Evolutionary conservation across 2,113 vertebrate genomes (phyloP).

Genomic region (Etheostoma spectabile): DNA sequence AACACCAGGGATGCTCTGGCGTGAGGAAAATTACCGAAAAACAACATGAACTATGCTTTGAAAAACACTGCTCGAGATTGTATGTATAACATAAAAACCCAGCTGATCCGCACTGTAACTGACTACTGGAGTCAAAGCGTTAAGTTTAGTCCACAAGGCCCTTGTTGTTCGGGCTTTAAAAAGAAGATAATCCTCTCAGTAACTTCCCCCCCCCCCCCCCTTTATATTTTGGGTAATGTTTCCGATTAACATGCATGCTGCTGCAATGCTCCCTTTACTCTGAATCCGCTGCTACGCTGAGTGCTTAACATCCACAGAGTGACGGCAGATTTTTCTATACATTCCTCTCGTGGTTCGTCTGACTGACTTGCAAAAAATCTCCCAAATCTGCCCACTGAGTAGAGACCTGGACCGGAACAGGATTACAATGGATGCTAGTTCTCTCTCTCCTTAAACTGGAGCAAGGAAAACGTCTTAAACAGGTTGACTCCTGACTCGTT

Average conservation of each 20-base stretch:
- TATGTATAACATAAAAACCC: constrained; percentile 69
- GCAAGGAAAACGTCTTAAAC: constrained; percentile 59
- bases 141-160: constrained; percentile 33
- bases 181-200: constrained; percentile 51
- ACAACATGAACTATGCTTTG: constrained; percentile 8
- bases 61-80: constrained; percentile 43
- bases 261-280: constrained; percentile 32
- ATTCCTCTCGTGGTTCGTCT: constrained; percentile 43
- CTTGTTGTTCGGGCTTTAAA: constrained; percentile 33
- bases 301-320: constrained; percentile 27
- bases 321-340: constrained; percentile 38
- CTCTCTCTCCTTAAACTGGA: constrained; percentile 29
- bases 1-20: constrained; percentile 68
- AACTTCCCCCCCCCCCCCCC: constrained; percentile 21
- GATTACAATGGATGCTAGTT: constrained; percentile 65
- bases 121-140: constrained; percentile 64
- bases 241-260: constrained; percentile 35
- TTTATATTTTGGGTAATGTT: constrained; percentile 55
- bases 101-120: constrained; percentile 33
- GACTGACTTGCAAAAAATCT: constrained; percentile 49
- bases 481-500: constrained; percentile 50
- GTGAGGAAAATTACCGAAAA: constrained; percentile 7
- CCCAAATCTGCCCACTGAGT: constrained; percentile 47
- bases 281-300: constrained; percentile 48
- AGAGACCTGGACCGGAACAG: constrained; percentile 65